phyloP scores from a whole-genome alignment of 2,113 vertebrate genomes.

The Gallinago paraguaiae region DNA sequence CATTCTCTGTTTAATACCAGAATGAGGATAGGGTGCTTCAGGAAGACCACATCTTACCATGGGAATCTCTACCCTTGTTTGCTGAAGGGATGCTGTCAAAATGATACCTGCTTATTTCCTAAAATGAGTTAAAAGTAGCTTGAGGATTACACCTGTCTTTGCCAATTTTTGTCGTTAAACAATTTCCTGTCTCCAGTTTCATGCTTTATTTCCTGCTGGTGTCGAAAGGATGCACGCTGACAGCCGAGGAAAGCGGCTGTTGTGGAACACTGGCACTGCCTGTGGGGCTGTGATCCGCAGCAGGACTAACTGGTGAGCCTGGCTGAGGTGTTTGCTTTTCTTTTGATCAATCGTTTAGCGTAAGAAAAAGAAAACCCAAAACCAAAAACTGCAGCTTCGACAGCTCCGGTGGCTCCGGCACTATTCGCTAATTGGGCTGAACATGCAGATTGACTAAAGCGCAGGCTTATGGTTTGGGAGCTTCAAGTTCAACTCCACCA shows the following conservation, averaged over 20 bases:
- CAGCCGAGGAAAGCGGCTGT: conserved; percentile 3
- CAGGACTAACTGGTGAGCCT: neutral
- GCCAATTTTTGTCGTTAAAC: conserved; percentile 29
- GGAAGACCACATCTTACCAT: neutral
- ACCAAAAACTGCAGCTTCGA: no score
- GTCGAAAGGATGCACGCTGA: neutral
- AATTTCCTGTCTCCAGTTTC: neutral
- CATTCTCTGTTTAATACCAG: neutral
- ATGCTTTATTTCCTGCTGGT: conserved; percentile 26
- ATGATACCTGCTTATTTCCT: neutral
- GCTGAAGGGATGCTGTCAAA: neutral
- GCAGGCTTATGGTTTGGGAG: conserved; percentile 14
- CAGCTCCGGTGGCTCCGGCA: neutral
- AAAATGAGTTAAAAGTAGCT: conserved; percentile 28
- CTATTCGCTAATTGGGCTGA: conserved; percentile 12
- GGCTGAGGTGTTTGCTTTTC: conserved; percentile 11
- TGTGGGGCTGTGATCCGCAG: neutral
- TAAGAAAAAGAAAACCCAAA: neutral
- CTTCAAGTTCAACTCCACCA: neutral
- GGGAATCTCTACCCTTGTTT: neutral
- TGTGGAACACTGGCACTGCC: conserved; percentile 22
- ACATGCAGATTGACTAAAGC: conserved; percentile 37
- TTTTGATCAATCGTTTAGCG: neutral
- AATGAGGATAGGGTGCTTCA: neutral
- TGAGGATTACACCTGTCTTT: conserved; percentile 47